Base-by-base conservation (phyloP, 2,888 invertebrate species). In the Thymelicus acteon region DNA sequence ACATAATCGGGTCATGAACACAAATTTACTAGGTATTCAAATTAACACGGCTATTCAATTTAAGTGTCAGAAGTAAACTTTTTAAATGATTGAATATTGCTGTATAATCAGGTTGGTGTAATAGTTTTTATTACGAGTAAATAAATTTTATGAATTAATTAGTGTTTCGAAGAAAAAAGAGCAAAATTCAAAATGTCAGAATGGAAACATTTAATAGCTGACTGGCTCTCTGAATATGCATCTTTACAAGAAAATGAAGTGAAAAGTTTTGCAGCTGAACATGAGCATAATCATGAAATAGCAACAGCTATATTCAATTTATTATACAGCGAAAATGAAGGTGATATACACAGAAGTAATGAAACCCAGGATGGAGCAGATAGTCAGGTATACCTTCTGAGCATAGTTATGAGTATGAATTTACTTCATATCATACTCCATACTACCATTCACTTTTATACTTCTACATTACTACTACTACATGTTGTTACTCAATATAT, bases 141-240 rank as follows among this genome's bases (percentile, higher is more conserved):
- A 44, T 12, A 0, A 44, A 10, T 44, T 10, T 10, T 44, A 44
- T 31, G 3, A 10, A 47, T 47, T 47, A 10, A 47, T 47, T 47
- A 49, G 10, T n/a, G n/a, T 15, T n/a, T 49, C 15, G 15, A 15
- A 7, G 49, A 54, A 24, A 54, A 54, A 8, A 54, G 2, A 24
- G 24, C 7, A 57, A 31, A 31, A 57, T 4, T 15, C 57, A 80
- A 73, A 77, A 93, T 93, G 93, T 84, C 88, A 66, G 93, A 94
- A 79, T 90, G 90, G 87, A 91, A 89, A 76, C 91, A 94, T 78
- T 94, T 97, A 91, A 96, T 97, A 78, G 94, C 94, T 78, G 97
- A 98, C 87, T 98, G 97, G 97, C 91, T 98, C 78, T 95, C 95
- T 78, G 98, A 98, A 84, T 97, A 96, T 91, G 95, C 96, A 74